Evolutionary conservation across 2,888 invertebrate genomes (phyloP).

Genomic region (Cerceris rybyensis): DNA sequence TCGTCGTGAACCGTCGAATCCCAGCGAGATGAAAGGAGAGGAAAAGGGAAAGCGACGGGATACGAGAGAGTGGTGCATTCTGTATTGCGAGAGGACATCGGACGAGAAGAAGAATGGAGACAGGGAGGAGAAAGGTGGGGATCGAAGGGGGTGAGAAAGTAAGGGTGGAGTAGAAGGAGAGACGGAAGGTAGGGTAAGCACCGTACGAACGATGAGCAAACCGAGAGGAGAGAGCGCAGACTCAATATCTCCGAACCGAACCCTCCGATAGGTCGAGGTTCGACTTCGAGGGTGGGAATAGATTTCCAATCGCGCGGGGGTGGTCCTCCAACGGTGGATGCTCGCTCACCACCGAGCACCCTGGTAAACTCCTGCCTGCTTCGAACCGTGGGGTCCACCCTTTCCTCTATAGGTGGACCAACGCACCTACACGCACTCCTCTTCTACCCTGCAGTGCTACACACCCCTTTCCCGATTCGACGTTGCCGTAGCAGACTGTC

Average conservation of each 20-base stretch:
- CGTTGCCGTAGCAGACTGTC: conserved; percentile 53
- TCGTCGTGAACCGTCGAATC: conserved; percentile 10
- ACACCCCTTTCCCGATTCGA: conserved; percentile 67
- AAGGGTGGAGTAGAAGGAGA: conserved; percentile 51
- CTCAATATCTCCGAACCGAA: conserved; percentile 81
- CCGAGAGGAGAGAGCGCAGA: conserved; percentile 76
- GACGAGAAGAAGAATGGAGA: conserved; percentile 14
- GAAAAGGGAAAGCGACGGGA: neutral
- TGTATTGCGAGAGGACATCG: neutral
- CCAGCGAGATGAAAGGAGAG: neutral
- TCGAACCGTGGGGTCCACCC: conserved; percentile 64
- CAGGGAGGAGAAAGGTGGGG: conserved; percentile 22
- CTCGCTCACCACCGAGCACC: conserved; percentile 58
- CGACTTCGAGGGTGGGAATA: conserved; percentile 82
- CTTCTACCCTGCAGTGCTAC: conserved; percentile 50
- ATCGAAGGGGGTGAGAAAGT: conserved; percentile 46
- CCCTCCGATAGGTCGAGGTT: conserved; percentile 82
- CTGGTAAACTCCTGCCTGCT: conserved; percentile 57
- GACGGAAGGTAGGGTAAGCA: conserved; percentile 50
- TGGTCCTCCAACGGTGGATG: conserved; percentile 67
- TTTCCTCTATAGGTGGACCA: conserved; percentile 81
- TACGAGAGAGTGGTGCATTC: neutral
- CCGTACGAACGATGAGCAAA: conserved; percentile 56
- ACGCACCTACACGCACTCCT: conserved; percentile 81
- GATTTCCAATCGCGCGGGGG: conserved; percentile 81